A percentile compares a stretch with the other conserved stretches of the same genome.
Conservation (phyloP, 2,113 vertebrate genomes). For the Origma solitaria region DNA sequence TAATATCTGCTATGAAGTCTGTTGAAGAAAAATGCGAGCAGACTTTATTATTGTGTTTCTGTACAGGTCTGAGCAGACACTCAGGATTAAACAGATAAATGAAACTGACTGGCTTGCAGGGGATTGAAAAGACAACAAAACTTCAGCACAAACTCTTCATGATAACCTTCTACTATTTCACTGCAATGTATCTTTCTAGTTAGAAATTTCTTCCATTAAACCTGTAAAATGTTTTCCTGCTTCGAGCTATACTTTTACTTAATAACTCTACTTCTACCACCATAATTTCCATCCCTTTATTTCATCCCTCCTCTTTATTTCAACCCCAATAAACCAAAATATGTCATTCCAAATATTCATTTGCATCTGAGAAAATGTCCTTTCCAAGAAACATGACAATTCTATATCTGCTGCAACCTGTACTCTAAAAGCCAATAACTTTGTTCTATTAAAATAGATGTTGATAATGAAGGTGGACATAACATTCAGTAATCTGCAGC, state of each 20-base stretch:
- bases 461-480: neutral
- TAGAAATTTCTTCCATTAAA: neutral
- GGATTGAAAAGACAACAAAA: neutral
- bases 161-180: neutral
- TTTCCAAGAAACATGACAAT: neutral
- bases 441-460: neutral
- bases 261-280: accelerated
- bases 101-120: neutral
- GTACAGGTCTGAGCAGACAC: neutral
- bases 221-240: neutral
- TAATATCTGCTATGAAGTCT: neutral
- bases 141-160: neutral
- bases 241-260: neutral
- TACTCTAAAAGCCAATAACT: neutral
- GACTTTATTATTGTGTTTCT: neutral
- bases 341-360: neutral
- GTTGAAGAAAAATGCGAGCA: neutral
- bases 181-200: neutral
- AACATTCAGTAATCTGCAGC: neutral
- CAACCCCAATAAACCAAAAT: neutral
- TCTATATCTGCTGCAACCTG: neutral
- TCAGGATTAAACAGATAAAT: neutral
- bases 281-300: neutral
- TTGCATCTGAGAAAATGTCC: neutral
- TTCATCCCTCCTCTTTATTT: neutral